phyloP scores from a whole-genome alignment of 2,113 vertebrate species.

The Channa argus region DNA sequence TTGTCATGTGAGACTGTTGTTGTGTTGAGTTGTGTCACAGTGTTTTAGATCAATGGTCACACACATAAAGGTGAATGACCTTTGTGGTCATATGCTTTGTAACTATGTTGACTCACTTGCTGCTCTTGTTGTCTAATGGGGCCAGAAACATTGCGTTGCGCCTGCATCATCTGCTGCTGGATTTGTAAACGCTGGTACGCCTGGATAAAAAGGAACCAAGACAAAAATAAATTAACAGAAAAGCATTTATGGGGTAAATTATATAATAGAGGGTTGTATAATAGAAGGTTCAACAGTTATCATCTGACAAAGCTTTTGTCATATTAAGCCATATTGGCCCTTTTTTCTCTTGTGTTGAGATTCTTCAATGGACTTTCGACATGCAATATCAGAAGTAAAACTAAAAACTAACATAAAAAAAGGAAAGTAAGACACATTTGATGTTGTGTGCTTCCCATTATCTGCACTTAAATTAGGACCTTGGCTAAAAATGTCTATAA shows the following conservation, averaged over 20 bases:
- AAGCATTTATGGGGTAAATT: not conserved
- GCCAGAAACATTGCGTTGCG: slow-evolving; percentile 98
- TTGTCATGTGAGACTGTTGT: not conserved
- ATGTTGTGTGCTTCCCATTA: not conserved
- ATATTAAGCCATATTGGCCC: not conserved
- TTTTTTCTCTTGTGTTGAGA: too few relatives aligned
- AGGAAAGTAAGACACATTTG: not conserved
- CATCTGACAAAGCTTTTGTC: not conserved
- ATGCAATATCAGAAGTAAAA: too few relatives aligned
- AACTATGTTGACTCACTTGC: slow-evolving; percentile 88
- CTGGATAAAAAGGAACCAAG: slow-evolving; percentile 69
- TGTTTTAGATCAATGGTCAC: not conserved
- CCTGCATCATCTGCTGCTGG: slow-evolving; percentile 99
- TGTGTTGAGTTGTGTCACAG: not conserved
- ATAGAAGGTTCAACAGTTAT: not conserved
- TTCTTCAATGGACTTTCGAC: not conserved
- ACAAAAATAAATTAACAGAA: not conserved
- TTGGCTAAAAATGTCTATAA: not conserved
- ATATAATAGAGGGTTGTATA: not conserved
- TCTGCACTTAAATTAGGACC: not conserved
- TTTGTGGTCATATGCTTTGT: not conserved
- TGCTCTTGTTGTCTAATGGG: slow-evolving; percentile 99
- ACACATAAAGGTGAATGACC: not conserved
- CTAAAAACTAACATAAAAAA: too few relatives aligned
- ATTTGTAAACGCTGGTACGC: slow-evolving; percentile 99